Evolutionary conservation across 2,797 vertebrate genomes (phyloP).

Genomic region (Helostoma temminkii): DNA sequence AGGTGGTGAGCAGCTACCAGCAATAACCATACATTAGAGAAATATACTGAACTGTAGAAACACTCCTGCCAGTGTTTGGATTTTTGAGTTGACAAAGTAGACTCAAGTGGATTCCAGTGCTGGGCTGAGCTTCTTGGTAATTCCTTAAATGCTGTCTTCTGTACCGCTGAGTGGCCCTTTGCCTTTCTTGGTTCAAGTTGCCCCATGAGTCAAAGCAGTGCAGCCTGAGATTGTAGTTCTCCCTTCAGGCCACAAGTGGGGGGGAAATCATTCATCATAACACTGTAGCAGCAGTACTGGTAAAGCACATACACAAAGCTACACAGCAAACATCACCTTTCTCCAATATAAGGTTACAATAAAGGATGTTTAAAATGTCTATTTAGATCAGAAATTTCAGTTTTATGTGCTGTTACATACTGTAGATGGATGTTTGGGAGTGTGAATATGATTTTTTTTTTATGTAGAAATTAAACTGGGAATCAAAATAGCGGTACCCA

Average conservation of each 20-base stretch:
- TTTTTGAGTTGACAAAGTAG: constrained; percentile 28
- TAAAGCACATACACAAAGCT: neutral
- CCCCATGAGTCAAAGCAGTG: constrained; percentile 54
- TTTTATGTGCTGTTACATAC: neutral
- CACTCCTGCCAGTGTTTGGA: constrained; percentile 10
- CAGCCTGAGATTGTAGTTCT: constrained; percentile 52
- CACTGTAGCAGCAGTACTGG: neutral
- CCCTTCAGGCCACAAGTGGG: constrained; percentile 63
- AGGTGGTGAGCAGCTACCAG: neutral
- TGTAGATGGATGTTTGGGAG: neutral
- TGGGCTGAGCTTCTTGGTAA: rapidly evolving
- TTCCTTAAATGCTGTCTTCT: neutral
- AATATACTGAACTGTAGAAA: constrained; percentile 36
- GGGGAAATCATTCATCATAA: constrained; percentile 14
- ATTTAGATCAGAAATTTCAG: neutral
- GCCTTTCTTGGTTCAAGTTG: neutral
- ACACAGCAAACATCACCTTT: neutral
- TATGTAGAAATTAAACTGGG: neutral
- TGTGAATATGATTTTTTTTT: neutral
- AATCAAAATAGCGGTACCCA: constrained; percentile 15
- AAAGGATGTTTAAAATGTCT: neutral
- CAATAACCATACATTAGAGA: constrained; percentile 43
- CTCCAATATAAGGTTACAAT: neutral
- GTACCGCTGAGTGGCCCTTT: neutral
- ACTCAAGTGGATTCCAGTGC: constrained; percentile 28